Percentiles rank a stretch among this genome's conserved stretches.
phyloP scores from a whole-genome alignment of 2,888 invertebrate species.

The Argynnis bischoffii region DNA sequence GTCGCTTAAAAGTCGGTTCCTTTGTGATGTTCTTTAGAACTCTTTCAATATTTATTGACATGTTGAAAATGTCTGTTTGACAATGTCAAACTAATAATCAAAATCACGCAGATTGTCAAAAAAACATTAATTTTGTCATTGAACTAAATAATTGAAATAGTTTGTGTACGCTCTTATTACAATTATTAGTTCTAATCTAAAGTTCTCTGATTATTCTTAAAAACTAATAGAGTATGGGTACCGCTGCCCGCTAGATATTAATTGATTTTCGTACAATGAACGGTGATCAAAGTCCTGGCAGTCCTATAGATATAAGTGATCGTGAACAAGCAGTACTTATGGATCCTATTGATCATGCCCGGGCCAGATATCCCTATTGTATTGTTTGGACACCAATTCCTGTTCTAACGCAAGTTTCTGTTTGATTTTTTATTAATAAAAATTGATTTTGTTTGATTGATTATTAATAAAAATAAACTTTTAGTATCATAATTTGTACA shows the following conservation, averaged over 20 bases:
- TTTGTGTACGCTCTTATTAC: neutral
- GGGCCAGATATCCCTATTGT: slow-evolving; percentile 91
- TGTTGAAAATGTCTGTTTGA: neutral
- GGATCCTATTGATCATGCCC: slow-evolving; percentile 81
- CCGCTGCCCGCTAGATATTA: slow-evolving; percentile 13
- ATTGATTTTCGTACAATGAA: slow-evolving; percentile 52
- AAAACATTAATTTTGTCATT: slow-evolving; percentile 10
- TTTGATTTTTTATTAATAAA: too few species aligned
- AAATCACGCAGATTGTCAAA: slow-evolving; percentile 7
- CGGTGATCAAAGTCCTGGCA: slow-evolving; percentile 62
- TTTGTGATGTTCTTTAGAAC: too few species aligned
- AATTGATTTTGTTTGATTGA: too few species aligned
- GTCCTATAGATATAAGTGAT: slow-evolving; percentile 56
- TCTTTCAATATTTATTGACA: neutral
- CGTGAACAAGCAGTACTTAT: slow-evolving; percentile 66
- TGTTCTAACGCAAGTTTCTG: slow-evolving; percentile 87
- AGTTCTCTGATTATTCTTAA: slow-evolving; percentile 1
- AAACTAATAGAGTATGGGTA: slow-evolving; percentile 28
- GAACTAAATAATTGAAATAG: neutral
- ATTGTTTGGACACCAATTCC: slow-evolving; percentile 99
- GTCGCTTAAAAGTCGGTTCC: too few species aligned
- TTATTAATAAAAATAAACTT: neutral
- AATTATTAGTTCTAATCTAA: neutral
- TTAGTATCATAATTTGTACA: neutral
- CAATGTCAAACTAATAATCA: slow-evolving; percentile 7